These are phyloP conservation scores for Scomber scombrus DNA, from an alignment of 2,113 vertebrate species.

Conservation along the genomic window DNA sequence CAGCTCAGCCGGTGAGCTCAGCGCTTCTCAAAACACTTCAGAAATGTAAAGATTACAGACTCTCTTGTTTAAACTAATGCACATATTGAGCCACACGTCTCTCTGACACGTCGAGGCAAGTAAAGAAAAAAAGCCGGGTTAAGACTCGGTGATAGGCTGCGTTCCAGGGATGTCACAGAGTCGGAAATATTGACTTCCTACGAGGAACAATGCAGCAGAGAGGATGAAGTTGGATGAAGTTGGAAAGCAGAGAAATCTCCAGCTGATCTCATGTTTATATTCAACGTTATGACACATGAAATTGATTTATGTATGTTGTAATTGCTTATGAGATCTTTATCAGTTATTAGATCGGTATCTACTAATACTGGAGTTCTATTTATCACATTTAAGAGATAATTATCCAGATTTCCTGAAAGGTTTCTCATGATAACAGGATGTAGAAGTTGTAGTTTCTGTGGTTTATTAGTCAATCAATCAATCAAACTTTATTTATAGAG, in stretches of 20 bases:
- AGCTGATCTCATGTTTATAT: neutral
- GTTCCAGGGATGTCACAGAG: conserved; percentile 30
- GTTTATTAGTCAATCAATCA: too few relatives aligned
- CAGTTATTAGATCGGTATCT: too few relatives aligned
- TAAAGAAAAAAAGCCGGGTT: neutral
- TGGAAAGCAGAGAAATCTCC: neutral
- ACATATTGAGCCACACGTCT: neutral
- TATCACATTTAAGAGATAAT: too few relatives aligned
- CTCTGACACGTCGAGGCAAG: conserved; percentile 38
- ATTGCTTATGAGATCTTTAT: too few relatives aligned
- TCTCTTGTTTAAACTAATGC: neutral
- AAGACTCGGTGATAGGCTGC: conserved; percentile 24
- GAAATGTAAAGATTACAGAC: conserved; percentile 49
- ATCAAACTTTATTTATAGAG: too few relatives aligned
- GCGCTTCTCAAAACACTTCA: conserved; percentile 19
- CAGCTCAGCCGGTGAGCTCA: conserved; percentile 21
- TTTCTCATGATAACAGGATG: too few relatives aligned
- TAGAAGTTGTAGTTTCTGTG: too few relatives aligned
- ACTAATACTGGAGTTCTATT: too few relatives aligned
- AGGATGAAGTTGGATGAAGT: neutral
- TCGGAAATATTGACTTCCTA: conserved; percentile 44
- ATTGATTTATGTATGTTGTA: neutral
- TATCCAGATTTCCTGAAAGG: too few relatives aligned
- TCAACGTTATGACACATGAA: neutral
- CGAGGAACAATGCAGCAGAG: neutral